These are phyloP conservation scores for Myoxocephalus aenaeus DNA, from an alignment of 2,797 vertebrate species.

Conservation along the genomic window DNA sequence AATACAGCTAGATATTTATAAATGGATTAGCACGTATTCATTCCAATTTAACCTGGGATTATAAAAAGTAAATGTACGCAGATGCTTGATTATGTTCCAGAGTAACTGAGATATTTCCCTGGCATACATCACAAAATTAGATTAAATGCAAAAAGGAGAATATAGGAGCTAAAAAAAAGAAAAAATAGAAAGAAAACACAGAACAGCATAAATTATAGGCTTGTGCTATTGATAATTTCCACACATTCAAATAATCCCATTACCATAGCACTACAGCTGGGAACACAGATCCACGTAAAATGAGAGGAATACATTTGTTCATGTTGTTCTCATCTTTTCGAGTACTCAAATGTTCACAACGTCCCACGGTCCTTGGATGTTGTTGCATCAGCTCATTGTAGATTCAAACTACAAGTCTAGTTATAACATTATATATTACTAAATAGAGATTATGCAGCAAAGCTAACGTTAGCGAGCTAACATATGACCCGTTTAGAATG, in stretches of 20 bases:
- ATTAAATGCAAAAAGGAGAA: constrained; percentile 14
- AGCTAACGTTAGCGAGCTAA: too few relatives aligned
- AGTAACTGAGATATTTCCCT: not conserved
- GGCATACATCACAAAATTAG: not conserved
- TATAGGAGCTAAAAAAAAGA: too few relatives aligned
- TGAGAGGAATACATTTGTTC: not conserved
- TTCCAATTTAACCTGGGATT: not conserved
- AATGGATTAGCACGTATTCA: not conserved
- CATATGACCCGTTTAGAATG: too few relatives aligned
- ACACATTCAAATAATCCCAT: not conserved
- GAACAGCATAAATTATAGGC: constrained; percentile 3
- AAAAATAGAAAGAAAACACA: not conserved
- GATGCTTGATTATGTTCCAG: not conserved
- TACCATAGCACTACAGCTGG: not conserved
- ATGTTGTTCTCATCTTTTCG: not conserved
- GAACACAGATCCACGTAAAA: not conserved
- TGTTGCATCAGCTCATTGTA: not conserved
- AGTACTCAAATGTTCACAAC: too few relatives aligned
- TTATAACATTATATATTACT: too few relatives aligned
- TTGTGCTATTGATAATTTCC: not conserved
- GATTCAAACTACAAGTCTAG: not conserved
- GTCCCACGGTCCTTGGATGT: too few relatives aligned
- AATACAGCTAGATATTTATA: constrained; percentile 3
- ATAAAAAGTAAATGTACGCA: not conserved
- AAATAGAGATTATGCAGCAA: too few relatives aligned